These are phyloP conservation scores for Nasua narica DNA, from an alignment of 2,797 vertebrate species.

Conservation along the genomic window DNA sequence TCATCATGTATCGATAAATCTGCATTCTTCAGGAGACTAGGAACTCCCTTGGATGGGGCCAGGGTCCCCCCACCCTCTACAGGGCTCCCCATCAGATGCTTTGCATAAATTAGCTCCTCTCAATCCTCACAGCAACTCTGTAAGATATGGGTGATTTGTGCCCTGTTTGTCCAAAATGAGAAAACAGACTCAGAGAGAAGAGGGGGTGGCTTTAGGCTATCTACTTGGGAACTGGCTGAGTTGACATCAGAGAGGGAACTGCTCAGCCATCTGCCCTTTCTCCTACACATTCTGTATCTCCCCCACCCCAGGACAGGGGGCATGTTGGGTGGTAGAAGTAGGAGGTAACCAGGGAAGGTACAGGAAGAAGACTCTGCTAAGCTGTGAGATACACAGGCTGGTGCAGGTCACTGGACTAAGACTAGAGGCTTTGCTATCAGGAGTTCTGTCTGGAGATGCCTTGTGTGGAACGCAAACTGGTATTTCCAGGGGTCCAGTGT, in stretches of 20 bases:
- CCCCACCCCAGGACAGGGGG: not conserved
- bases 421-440: not conserved
- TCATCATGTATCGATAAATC: not conserved
- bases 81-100: not conserved
- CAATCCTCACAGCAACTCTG: not conserved
- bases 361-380: not conserved
- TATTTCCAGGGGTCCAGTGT: not conserved
- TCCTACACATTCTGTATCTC: not conserved
- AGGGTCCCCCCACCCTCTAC: not conserved
- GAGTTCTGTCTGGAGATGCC: not conserved
- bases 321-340: not conserved
- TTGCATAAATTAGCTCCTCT: constrained; percentile 1
- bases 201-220: not conserved
- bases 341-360: not conserved
- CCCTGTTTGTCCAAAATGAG: not conserved
- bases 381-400: not conserved
- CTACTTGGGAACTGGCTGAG: not conserved
- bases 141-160: not conserved
- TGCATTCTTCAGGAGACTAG: not conserved
- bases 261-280: not conserved
- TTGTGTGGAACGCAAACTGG: not conserved
- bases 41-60: not conserved
- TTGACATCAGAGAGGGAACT: not conserved
- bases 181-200: not conserved
- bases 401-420: not conserved